Evolutionary conservation across 2,888 invertebrate genomes (phyloP), one percentile per base, ranked within the genome.

Genomic region (Trichogramma dendrolimi): DNA sequence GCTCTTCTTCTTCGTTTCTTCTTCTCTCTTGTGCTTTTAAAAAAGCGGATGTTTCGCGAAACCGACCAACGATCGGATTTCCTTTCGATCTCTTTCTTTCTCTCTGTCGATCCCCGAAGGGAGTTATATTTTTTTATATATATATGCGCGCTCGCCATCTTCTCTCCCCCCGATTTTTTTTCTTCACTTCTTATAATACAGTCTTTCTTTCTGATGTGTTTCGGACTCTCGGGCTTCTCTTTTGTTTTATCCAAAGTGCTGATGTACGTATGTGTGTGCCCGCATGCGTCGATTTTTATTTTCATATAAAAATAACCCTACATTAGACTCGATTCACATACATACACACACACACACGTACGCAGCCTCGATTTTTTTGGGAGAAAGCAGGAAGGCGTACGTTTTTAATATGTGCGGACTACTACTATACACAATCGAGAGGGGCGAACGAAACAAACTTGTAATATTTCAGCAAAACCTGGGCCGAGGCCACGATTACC

Each of bases 401-500:
- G 27, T 27, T 27, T 27, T 27, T 27, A 27, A 27, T 27, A 27
- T 27, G 27, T 27, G 27, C 27, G 27, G 27, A 27, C 27, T 27
- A 27, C 27, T 27, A 27, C 27, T 27, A 27, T 27, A 27, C 3
- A 27, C 27, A 27, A 27, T 27, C 27, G 27, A 27, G 27, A 27
- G 27, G 27, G 27, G 27, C 27, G 27, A 27, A 27, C 1, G 27
- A 2, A 27, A 27, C 27, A 27, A 27, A 27, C 27, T 27, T 27
- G 27, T 27, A 27, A 27, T 27, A 27, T 27, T 27, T 27, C 27
- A 27, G 27, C 27, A 27, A 27, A 27, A 27, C 27, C 27, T 27
- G 27, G 27, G 27, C 27, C 27, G 27, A 27, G 27, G 66, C 67
- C 70, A 65, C 70, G 73, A 76, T 75, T 74, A 74, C 70, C 68